Evolutionary conservation across 2,797 vertebrate species (phyloP).

Genomic region (Mus minutoides): DNA sequence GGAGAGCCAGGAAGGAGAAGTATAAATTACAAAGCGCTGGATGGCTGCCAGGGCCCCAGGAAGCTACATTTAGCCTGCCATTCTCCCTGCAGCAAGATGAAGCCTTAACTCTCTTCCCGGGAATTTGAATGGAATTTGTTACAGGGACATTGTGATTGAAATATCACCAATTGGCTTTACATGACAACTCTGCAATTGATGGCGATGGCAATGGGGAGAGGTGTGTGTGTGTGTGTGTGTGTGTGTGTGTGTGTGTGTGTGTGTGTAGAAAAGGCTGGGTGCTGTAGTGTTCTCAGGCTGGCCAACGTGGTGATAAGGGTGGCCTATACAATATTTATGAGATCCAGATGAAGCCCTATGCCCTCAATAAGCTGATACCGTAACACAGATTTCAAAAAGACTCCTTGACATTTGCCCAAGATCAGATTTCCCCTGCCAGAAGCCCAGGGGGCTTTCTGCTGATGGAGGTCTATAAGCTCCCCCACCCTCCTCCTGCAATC

Average conservation of each 20-base stretch:
- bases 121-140: constrained; percentile 85
- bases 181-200: constrained; percentile 76
- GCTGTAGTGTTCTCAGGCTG: constrained; percentile 58
- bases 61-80: constrained; percentile 86
- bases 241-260: not conserved
- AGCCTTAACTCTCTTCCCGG: constrained; percentile 84
- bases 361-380: constrained; percentile 73
- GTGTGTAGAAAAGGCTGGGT: not conserved
- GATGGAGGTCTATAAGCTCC: not conserved
- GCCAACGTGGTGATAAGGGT: constrained; percentile 66
- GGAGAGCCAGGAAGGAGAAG: constrained; percentile 78
- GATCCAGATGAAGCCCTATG: constrained; percentile 81
- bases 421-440: constrained; percentile 75
- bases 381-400: constrained; percentile 85
- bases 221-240: not conserved
- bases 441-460: constrained; percentile 63
- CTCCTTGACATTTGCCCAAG: constrained; percentile 80
- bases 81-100: constrained; percentile 83
- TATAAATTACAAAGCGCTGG: constrained; percentile 87
- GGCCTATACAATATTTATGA: constrained; percentile 86
- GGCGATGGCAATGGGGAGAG: not conserved
- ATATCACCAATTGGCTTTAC: constrained; percentile 84
- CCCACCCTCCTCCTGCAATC: not conserved
- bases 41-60: constrained; percentile 86
- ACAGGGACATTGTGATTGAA: constrained; percentile 83